Evolutionary conservation across 1,140 invertebrate genomes (phyloP), one percentile per base, ranked within the genome.

Genomic region (Nephila pilipes): DNA sequence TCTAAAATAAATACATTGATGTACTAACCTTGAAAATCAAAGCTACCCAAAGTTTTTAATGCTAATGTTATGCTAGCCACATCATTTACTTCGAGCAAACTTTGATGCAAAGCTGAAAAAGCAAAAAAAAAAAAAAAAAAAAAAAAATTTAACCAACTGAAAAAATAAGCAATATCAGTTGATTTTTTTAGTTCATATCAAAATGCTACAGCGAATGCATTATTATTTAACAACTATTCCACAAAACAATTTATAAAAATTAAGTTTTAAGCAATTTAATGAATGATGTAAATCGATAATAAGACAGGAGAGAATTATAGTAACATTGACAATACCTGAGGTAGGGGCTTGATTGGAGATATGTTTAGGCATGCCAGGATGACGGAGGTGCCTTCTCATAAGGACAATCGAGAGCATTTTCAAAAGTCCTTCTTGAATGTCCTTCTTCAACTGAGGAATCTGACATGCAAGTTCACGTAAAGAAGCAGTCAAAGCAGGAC

Each of bases 351-450:
- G 69, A 36, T 20, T 75, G 16, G 69, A 14, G 93, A 94, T 54
- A 92, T 94, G 85, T 58, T 94, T 95, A 2, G 97, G 97, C 94
- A 97, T 97, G 20, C 98, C 97, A 25, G 98, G 97, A 95, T 98
- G 97, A 32, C 97, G 95, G 58, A 98, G 96, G 1, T 97, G 97
- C 95, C 98, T 97, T 94, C 99, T 98, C 97, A 99, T 98, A 29
- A 99, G 95, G 29, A 99, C 97, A 93, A 98, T 96, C 1, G 97
- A 98, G 0, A 99, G 95, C 96, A 98, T 98, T 95, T 98, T 97
- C 25, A 99, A 95, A 36, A 99, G 95, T 29, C 98, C 98, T 95
- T 99, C 98, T 75, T 98, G 98, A 94, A 99, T 99, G 95, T 98
- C 97, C 57, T 97, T 96, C 95, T 98, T 99, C 4, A 99, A 96